Percentiles rank a stretch among this genome's conserved stretches.
These are phyloP conservation scores for Daubentonia madagascariensis DNA, from an alignment of 2,113 vertebrate genomes.

Conservation along the genomic window DNA sequence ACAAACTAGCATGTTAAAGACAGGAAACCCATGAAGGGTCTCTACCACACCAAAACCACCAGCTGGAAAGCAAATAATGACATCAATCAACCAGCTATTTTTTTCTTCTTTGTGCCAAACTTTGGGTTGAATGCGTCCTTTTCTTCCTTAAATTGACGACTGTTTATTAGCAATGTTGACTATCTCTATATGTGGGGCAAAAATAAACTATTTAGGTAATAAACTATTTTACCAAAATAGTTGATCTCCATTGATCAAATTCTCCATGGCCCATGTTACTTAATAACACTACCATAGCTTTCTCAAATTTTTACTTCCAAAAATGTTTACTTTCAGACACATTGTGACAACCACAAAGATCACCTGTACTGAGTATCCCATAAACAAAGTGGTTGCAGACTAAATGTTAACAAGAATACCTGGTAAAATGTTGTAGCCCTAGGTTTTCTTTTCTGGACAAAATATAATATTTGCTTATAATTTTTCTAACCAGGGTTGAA, in stretches of 20 bases:
- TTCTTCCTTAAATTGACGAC: not conserved
- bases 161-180: not conserved
- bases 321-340: not conserved
- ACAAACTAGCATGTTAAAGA: not conserved
- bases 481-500: conserved; percentile 42
- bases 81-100: not conserved
- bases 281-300: not conserved
- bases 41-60: not conserved
- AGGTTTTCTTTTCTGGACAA: not conserved
- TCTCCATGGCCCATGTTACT: not conserved
- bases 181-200: not conserved
- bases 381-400: not conserved
- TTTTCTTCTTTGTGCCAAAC: not conserved
- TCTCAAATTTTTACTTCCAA: not conserved
- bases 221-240: not conserved
- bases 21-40: not conserved
- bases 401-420: not conserved
- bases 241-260: not conserved
- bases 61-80: not conserved
- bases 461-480: not conserved
- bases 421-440: not conserved
- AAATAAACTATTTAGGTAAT: conserved; percentile 16
- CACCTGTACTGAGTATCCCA: not conserved
- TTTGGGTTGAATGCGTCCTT: not conserved
- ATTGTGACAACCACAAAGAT: not conserved